Evolutionary conservation across 2,888 invertebrate species (phyloP), one percentile per base, ranked within the genome.

Genomic region (Tricholauxania praeusta): DNA sequence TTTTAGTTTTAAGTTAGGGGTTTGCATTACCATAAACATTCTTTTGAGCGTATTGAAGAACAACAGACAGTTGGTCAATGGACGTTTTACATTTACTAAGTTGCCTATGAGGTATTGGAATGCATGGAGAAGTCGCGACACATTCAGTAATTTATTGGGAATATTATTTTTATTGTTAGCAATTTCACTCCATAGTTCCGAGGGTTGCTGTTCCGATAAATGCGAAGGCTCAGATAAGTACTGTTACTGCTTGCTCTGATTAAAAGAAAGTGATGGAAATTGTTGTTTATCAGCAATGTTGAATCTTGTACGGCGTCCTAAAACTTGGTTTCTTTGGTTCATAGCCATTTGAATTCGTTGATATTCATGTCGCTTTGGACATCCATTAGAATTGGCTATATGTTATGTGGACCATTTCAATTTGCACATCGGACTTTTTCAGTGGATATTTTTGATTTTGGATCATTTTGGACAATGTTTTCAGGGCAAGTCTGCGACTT

Each of bases 41-140:
- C 17, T 52, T 52, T 52, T 52, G 52, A 52, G 52, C 52, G 17
- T 52, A 52, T 52, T 52, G 52, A 52, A 52, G 52, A 52, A 52
- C 52, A 52, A 52, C 52, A 52, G 52, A 52, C 52, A 52, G 52
- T 6, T 52, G 52, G 52, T 52, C 52, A 52, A 52, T 52, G 17
- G 52, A 17, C 17, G 52, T 52, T 52, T 52, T 52, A 52, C 52
- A 52, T 52, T 52, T 52, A 17, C 52, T 52, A 14, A 52, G 52
- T 52, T 52, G 52, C n/a, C n/a, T n/a, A n/a, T n/a, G n/a, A n/a
- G n/a, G n/a, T n/a, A n/a, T n/a, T n/a, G n/a, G n/a, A 52, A 52
- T 52, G 52, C 52, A 52, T 52, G 52, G 6, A 52, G 52, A 52
- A 52, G 52, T 52, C 17, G 52, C 52, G 52, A 52, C 52, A 52